Evolutionary conservation across 2,113 vertebrate genomes (phyloP).

Genomic region (Syngnathus typhle): DNA sequence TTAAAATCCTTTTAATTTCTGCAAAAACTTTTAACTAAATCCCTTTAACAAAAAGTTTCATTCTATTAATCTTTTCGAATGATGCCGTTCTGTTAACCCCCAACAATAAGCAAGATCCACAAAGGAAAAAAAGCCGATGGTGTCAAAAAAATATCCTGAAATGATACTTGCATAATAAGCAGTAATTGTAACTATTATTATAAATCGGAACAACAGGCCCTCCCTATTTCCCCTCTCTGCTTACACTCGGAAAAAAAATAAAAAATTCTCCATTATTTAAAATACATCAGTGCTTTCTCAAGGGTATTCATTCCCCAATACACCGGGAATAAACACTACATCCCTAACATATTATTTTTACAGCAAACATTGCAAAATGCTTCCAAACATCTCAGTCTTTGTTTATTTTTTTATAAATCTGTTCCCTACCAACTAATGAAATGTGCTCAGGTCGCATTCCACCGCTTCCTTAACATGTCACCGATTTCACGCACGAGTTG

Average conservation of each 20-base stretch:
- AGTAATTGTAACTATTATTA: slow-evolving; percentile 1
- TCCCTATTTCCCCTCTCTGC: not conserved
- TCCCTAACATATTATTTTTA: slow-evolving; percentile 1
- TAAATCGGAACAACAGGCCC: not conserved
- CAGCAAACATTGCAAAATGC: slow-evolving; percentile 1
- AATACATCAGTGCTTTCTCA: not conserved
- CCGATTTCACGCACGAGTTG: slow-evolving; percentile 9
- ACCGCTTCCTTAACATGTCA: not conserved
- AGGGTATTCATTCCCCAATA: slow-evolving; percentile 1
- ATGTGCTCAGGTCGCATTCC: not conserved
- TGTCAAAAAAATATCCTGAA: not conserved
- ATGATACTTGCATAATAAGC: not conserved
- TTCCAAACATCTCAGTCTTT: not conserved
- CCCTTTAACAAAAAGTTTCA: not conserved
- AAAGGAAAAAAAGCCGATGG: not conserved
- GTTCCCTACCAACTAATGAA: not conserved
- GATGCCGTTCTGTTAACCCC: not conserved
- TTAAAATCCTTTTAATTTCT: no score
- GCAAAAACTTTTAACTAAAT: no score
- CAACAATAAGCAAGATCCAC: not conserved
- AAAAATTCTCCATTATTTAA: not conserved
- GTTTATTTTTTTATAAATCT: not conserved
- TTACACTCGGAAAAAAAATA: not conserved
- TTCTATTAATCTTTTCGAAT: not conserved
- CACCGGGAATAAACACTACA: not conserved